Evolutionary conservation across 2,113 vertebrate genomes (phyloP).

Genomic region (Macquaria australasica): DNA sequence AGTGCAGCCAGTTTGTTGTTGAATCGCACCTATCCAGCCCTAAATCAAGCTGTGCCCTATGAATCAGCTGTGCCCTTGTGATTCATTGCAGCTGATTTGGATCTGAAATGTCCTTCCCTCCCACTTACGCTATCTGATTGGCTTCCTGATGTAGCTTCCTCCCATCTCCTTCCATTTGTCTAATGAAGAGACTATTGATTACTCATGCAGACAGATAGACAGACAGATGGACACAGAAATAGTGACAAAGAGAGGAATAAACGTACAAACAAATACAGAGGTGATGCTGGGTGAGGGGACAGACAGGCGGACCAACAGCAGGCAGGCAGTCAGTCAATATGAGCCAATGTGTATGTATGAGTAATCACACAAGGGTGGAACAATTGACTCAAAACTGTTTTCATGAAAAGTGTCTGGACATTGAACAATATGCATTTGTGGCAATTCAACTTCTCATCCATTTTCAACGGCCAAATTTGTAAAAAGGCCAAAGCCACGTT

Average conservation of each 20-base stretch:
- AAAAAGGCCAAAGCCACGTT: background rate
- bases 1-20: slow-evolving; percentile 55
- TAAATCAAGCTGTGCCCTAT: slow-evolving; percentile 72
- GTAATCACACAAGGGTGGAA: background rate
- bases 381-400: background rate
- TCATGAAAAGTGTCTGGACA: background rate
- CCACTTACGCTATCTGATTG: slow-evolving; percentile 75
- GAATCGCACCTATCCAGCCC: slow-evolving; percentile 56
- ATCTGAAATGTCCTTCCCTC: slow-evolving; percentile 77
- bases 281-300: background rate
- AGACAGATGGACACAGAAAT: slow-evolving; percentile 57
- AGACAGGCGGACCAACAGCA: background rate
- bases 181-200: slow-evolving; percentile 82
- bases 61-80: slow-evolving; percentile 78
- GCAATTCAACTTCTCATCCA: background rate
- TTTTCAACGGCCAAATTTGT: background rate
- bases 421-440: background rate
- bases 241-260: slow-evolving; percentile 38
- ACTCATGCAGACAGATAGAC: slow-evolving; percentile 65
- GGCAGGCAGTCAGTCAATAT: background rate
- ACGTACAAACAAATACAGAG: slow-evolving; percentile 32
- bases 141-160: slow-evolving; percentile 71
- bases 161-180: slow-evolving; percentile 75
- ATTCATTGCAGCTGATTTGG: slow-evolving; percentile 75
- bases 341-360: slow-evolving; percentile 16